phyloP scores from a whole-genome alignment of 92 coral and sea anemone genomes.

The Umimayanthus kanabou region DNA sequence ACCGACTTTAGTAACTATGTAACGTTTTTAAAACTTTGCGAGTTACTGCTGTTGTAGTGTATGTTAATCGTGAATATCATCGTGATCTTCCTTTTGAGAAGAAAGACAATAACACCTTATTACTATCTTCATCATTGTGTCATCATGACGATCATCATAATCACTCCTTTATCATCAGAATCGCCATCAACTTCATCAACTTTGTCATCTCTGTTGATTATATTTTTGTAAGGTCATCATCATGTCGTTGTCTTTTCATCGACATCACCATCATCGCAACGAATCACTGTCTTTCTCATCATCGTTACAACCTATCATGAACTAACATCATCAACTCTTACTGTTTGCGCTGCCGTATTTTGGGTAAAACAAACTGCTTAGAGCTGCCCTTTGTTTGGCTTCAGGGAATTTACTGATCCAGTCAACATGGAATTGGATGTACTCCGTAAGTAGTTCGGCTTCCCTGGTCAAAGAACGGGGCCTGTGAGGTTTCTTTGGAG shows the following conservation, averaged over 20 bases:
- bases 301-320: background rate
- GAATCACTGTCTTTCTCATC: background rate
- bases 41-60: background rate
- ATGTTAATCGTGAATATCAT: background rate
- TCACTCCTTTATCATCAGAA: too few relatives aligned
- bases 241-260: background rate
- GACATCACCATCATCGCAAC: background rate
- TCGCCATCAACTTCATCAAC: background rate
- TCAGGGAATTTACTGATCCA: slow-evolving; percentile 35
- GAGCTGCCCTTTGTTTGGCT: slow-evolving; percentile 14
- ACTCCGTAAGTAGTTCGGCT: slow-evolving; percentile 11
- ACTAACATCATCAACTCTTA: background rate
- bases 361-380: slow-evolving; percentile 12
- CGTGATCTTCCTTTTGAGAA: background rate
- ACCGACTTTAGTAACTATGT: background rate
- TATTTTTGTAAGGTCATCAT: background rate
- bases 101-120: background rate
- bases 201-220: background rate
- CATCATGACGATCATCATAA: background rate
- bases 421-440: slow-evolving; percentile 13
- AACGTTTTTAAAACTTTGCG: background rate
- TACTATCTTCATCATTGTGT: background rate
- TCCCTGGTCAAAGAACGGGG: background rate
- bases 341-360: slow-evolving; percentile 4
- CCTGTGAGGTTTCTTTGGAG: background rate